phyloP scores from a whole-genome alignment of 2,797 vertebrate species.

The Alauda arvensis region DNA sequence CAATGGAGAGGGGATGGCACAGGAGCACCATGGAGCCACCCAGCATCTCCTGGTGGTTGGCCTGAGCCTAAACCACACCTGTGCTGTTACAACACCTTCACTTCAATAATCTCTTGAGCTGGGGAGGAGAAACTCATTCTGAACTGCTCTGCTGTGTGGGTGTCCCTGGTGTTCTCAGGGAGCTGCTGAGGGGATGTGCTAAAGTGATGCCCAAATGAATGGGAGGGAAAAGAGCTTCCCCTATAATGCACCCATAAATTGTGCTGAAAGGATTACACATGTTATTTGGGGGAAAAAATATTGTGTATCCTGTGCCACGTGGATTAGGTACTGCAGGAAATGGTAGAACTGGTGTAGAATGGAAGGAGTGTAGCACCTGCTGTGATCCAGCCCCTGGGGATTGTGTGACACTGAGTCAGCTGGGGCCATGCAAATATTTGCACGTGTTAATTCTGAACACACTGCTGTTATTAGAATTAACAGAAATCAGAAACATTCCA shows the following conservation, averaged over 20 bases:
- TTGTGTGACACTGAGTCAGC: not conserved
- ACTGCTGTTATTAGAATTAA: not conserved
- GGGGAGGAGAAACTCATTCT: not conserved
- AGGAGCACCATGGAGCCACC: not conserved
- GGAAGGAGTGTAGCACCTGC: not conserved
- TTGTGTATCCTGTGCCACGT: not conserved
- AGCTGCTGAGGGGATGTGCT: not conserved
- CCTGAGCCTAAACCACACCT: not conserved
- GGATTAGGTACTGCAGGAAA: not conserved
- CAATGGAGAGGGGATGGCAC: not conserved
- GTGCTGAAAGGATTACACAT: not conserved
- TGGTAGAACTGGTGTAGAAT: not conserved
- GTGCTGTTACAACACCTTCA: not conserved
- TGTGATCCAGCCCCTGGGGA: not conserved
- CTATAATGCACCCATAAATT: not conserved
- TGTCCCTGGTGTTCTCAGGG: not conserved
- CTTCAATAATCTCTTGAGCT: not conserved
- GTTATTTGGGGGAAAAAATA: not conserved
- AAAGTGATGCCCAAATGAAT: not conserved
- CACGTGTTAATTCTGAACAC: not conserved
- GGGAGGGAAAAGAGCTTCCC: not conserved
- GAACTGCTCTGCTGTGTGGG: not conserved
- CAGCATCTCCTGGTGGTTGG: not conserved
- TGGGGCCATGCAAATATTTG: not conserved
- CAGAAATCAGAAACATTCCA: not conserved